These are phyloP conservation scores for Phainopepla nitens DNA, from an alignment of 2,113 vertebrate species.

Conservation along the genomic window DNA sequence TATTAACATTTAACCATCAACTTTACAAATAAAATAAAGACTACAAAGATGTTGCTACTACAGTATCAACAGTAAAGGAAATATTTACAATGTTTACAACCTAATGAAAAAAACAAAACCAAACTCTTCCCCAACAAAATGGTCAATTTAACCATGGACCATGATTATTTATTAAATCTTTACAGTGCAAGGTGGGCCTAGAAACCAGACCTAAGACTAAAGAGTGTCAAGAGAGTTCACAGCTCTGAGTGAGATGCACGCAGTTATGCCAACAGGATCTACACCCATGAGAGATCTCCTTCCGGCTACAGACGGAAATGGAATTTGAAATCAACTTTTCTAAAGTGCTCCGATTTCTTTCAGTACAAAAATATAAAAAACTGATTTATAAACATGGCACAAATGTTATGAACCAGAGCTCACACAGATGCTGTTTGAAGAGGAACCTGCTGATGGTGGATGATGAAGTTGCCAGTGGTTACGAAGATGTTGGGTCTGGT, in stretches of 20 bases:
- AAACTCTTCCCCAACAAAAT: not conserved
- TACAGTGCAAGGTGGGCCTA: slow-evolving; percentile 32
- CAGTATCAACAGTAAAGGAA: slow-evolving; percentile 62
- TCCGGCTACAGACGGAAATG: not conserved
- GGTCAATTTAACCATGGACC: slow-evolving; percentile 13
- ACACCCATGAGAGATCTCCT: not conserved
- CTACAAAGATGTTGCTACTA: slow-evolving; percentile 41
- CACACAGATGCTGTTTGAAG: not conserved
- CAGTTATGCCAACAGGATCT: not conserved
- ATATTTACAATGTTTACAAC: slow-evolving; percentile 58
- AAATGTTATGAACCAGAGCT: not conserved
- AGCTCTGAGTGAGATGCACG: not conserved
- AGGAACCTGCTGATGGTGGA: not conserved
- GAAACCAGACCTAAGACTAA: slow-evolving; percentile 21
- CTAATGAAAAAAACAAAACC: not conserved
- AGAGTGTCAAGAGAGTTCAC: not conserved
- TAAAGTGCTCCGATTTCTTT: slow-evolving; percentile 67
- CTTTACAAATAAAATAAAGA: slow-evolving; percentile 68
- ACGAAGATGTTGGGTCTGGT: not conserved
- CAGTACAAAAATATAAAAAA: slow-evolving; percentile 61
- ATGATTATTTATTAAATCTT: not conserved
- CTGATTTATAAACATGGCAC: slow-evolving; percentile 55
- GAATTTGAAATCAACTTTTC: not conserved
- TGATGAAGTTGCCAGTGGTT: not conserved
- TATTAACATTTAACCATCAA: slow-evolving; percentile 62